These are phyloP conservation scores for Drosophila athabasca DNA, from an alignment of 1,140 invertebrate species.

Conservation along the genomic window DNA sequence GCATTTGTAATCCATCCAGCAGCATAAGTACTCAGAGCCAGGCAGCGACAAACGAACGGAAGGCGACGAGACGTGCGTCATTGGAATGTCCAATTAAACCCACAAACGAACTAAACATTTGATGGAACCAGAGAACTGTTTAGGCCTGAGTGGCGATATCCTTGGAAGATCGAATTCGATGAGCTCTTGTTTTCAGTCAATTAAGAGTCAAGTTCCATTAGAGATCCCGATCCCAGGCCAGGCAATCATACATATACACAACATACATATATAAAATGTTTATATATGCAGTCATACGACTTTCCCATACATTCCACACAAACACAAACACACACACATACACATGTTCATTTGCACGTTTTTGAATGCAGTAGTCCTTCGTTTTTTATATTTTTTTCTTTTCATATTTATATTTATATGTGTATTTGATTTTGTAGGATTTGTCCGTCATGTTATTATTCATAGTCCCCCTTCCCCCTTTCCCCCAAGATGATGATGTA, in stretches of 20 bases:
- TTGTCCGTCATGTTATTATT: slow-evolving; percentile 65
- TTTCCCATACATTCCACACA: slow-evolving; percentile 42
- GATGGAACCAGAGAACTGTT: no score
- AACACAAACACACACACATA: slow-evolving; percentile 13
- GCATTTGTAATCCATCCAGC: slow-evolving; percentile 57
- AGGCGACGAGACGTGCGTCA: no score
- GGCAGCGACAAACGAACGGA: no score
- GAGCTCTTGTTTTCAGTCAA: no score
- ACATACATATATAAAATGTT: slow-evolving; percentile 28
- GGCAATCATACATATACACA: slow-evolving; percentile 13
- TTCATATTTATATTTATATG: slow-evolving; percentile 27
- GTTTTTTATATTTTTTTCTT: slow-evolving; percentile 40
- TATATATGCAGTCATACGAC: slow-evolving; percentile 17
- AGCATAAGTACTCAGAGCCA: no score
- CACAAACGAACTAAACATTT: no score
- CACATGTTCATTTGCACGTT: slow-evolving; percentile 45
- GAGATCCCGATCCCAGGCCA: background rate
- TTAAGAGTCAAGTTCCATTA: no score
- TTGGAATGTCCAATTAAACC: no score
- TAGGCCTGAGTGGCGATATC: no score
- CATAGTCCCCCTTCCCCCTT: slow-evolving; percentile 8
- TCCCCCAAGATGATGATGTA: slow-evolving; percentile 32
- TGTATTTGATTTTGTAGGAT: slow-evolving; percentile 49
- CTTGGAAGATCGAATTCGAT: no score
- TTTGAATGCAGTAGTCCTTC: slow-evolving; percentile 53